Evolutionary conservation across 1,140 invertebrate species (phyloP), one percentile per base, ranked within the genome.

Genomic region (Drosophila nebulosa): DNA sequence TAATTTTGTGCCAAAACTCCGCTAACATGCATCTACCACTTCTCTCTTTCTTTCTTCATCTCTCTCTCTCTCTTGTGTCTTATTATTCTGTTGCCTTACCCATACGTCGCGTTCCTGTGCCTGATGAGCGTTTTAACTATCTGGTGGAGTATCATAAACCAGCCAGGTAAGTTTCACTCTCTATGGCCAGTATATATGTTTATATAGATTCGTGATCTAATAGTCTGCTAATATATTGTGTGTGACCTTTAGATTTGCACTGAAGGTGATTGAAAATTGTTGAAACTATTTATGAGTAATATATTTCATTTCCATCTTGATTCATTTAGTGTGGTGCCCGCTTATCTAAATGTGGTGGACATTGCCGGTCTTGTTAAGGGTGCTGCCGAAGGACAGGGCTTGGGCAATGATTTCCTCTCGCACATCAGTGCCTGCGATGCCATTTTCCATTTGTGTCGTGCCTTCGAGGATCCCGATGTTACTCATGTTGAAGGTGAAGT

Each of bases 381-480:
- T 36, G 99, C 99, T 3, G 96, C 97, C 14, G 98, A 99, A 92
- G 99, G 99, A 0, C 97, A 99, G 92, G 99, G 99, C 2, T 92
- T 99, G 14, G 99, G 99, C 85, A 99, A 99, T 92, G 98, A 97
- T 68, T 99, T 99, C 92, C 94, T 99, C 3, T 99, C 98, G 2
- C 98, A 99, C 92, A 99, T 99, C 83, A 97, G 96, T 91, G 98
- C 98, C 5, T 99, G 99, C 92, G 99, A 99, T 92, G 98, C 98
- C n/a, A 96, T 99, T 75, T 99, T 99, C 91, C 98, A 99, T 92
- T 93, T 99, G 63, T 97, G 97, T 88, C 95, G 99, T 91, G 97
- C 97, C 18, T 99, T 99, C 91, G 98, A 99, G 72, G 98, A 99
- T 91, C 97, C 98, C 57, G 98, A 99, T 86, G 98, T 99, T 0